Evolutionary conservation across 2,797 vertebrate species (phyloP), one percentile per base, ranked within the genome.

Genomic region (Gadopsis marmoratus): DNA sequence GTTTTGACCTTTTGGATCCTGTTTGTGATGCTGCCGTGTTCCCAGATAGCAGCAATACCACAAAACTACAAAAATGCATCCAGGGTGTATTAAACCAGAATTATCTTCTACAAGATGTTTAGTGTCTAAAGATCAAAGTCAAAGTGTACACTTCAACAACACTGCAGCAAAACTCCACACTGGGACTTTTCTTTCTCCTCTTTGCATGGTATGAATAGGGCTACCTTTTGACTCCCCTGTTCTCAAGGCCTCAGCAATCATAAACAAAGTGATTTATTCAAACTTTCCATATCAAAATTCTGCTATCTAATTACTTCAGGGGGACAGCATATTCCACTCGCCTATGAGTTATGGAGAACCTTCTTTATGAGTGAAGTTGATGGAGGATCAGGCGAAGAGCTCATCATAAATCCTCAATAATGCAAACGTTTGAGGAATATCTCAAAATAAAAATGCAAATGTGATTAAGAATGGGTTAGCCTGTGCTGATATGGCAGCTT

Each of bases 401-500:
- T 93, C 88, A 87, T 94, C 94, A 95, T 96, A 96, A 96, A 96
- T 96, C 95, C 95, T 95, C 93, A 95, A 94, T 95, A 96, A 96
- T 95, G 95, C 95, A 95, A 96, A 95, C 93, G 94, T 95, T 94
- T 95, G 95, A 94, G 92, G 94, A 95, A 95, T 95, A 93, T 95
- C 94, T 94, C 92, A 94, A 94, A 94, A 95, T 95, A 95, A 95
- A 95, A 95, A 95, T 95, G 95, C 94, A 95, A 96, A 96, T 95
- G 94, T 95, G 93, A 94, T 95, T 95, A 95, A 95, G 95, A 93
- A 92, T 91, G 90, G 91, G 95, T 96, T 95, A 95, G 94, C 92
- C 94, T 91, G 91, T 95, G 92, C 94, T 95, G 95, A 95, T 95
- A 94, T 94, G 94, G 94, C 94, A 94, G 93, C 95, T 95, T 94